Conservation (phyloP, 1,140 invertebrate genomes). For the Chymomyza costata region DNA sequence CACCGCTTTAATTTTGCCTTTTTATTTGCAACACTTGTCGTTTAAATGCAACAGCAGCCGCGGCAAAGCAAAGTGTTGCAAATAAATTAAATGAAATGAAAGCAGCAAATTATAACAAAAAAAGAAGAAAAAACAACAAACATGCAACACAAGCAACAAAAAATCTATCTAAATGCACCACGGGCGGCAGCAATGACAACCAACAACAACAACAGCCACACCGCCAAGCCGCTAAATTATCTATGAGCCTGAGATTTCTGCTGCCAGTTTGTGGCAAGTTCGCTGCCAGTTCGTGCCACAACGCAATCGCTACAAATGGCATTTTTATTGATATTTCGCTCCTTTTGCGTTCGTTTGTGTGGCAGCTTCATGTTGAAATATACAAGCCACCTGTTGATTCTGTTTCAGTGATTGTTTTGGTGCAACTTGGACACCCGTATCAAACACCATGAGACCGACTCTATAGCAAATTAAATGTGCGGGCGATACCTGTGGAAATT, state of each 20-base stretch:
- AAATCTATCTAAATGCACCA: slow-evolving; percentile 6
- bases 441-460: no score
- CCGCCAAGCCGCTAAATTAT: no score
- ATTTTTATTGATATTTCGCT: slow-evolving; percentile 71
- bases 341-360: slow-evolving; percentile 34
- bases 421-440: no score
- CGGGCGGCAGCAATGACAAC: not conserved
- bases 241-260: slow-evolving; percentile 40
- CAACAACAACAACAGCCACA: no score
- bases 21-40: slow-evolving; percentile 72
- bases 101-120: slow-evolving; percentile 20
- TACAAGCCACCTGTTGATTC: slow-evolving; percentile 70
- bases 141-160: slow-evolving; percentile 24
- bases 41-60: slow-evolving; percentile 56
- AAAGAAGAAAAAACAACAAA: slow-evolving; percentile 7
- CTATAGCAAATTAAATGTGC: no score
- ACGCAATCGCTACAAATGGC: slow-evolving; percentile 66
- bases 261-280: slow-evolving; percentile 13
- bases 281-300: slow-evolving; percentile 38
- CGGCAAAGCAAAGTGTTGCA: slow-evolving; percentile 57
- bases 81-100: slow-evolving; percentile 61
- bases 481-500: no score
- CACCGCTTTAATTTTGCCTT: slow-evolving; percentile 67
- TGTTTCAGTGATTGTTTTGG: slow-evolving; percentile 54
- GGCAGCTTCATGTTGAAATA: slow-evolving; percentile 67